Conservation (phyloP, 2,113 vertebrate species). For the Acanthisitta chloris region DNA sequence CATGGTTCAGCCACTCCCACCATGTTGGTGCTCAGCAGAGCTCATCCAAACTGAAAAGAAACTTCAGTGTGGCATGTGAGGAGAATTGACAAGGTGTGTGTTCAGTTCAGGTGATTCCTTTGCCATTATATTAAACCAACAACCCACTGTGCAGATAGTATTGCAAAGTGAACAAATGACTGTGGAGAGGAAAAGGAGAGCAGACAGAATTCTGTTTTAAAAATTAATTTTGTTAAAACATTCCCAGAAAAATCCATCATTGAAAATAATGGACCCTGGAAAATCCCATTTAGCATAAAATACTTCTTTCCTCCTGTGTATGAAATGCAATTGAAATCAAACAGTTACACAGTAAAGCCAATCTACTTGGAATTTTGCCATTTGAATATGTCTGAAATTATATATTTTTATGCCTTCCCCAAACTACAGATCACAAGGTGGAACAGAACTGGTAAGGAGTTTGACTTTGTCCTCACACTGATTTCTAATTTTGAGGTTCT, state of each 20-base stretch:
- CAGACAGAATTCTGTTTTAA: neutral
- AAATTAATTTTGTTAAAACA: neutral
- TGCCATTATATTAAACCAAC: neutral
- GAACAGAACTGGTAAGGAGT: neutral
- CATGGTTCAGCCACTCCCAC: neutral
- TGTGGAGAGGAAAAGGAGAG: neutral
- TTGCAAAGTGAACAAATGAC: neutral
- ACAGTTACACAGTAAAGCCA: neutral
- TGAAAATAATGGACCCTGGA: neutral
- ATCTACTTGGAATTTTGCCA: rapidly evolving
- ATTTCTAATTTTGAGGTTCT: neutral
- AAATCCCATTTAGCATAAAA: neutral
- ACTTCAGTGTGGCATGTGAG: neutral
- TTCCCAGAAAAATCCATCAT: neutral
- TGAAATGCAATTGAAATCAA: neutral
- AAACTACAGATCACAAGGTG: neutral
- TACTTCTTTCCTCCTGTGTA: neutral
- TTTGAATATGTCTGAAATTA: neutral
- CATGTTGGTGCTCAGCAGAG: neutral
- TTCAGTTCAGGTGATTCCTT: neutral
- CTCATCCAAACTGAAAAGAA: neutral
- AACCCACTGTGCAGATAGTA: neutral
- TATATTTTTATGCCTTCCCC: neutral
- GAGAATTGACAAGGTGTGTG: neutral
- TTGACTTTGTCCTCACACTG: neutral